A percentile compares a stretch with the other conserved stretches of the same genome.
These are phyloP conservation scores for Coelinius sp. DNA, from an alignment of 2,888 invertebrate species.

Conservation along the genomic window DNA sequence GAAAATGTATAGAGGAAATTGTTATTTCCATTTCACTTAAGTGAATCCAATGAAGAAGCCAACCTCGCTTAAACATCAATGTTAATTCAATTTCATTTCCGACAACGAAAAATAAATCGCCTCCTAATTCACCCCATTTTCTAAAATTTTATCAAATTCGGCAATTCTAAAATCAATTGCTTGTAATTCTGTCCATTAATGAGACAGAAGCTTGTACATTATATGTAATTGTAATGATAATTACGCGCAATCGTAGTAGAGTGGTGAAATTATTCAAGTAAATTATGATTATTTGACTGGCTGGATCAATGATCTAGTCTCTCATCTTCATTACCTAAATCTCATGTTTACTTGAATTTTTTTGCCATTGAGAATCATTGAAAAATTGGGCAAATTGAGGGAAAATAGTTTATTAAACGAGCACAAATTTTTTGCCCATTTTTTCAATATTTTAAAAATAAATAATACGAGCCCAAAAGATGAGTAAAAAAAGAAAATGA, in stretches of 20 bases:
- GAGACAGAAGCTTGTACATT: conserved; percentile 15
- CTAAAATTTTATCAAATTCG: background rate
- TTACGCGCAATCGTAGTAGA: conserved; percentile 1
- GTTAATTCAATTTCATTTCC: background rate
- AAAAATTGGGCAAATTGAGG: background rate
- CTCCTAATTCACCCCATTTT: background rate
- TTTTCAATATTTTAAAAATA: background rate
- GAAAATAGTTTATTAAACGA: background rate
- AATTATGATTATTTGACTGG: background rate
- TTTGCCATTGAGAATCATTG: background rate
- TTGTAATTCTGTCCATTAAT: background rate
- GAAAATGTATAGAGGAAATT: no score
- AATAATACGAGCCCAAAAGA: background rate
- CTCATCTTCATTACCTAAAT: no score
- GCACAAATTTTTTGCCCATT: background rate
- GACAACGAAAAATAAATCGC: background rate
- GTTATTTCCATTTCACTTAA: no score
- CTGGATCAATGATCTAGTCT: no score
- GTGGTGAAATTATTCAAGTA: background rate
- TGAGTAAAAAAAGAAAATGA: background rate
- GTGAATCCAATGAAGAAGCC: no score
- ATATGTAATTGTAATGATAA: conserved; percentile 17
- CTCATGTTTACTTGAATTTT: background rate
- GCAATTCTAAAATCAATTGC: conserved; percentile 4
- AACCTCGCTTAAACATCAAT: background rate